Conservation (phyloP, 2,113 vertebrate species). For the Phrynosoma blainvillii region DNA sequence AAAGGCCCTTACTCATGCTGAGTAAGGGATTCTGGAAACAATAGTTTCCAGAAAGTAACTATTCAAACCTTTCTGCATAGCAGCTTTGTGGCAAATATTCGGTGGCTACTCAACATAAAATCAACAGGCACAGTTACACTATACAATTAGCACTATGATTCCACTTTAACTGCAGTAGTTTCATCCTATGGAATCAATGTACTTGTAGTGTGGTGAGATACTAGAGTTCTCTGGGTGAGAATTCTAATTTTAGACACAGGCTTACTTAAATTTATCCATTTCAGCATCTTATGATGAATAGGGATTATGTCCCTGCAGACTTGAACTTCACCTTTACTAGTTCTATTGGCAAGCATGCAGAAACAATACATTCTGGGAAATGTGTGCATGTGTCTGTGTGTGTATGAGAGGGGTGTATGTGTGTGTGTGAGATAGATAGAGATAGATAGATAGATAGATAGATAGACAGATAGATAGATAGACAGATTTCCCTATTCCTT, state of each 20-base stretch:
- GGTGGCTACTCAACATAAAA: not conserved
- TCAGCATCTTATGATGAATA: not conserved
- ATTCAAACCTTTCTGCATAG: too few relatives aligned
- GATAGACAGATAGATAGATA: too few relatives aligned
- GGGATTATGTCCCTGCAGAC: not conserved
- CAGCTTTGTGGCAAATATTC: not conserved
- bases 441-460: too few relatives aligned
- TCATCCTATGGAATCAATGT: not conserved
- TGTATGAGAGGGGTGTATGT: not conserved
- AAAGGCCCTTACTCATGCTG: too few relatives aligned
- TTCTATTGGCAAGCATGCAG: not conserved
- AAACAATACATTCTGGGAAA: conserved; percentile 7
- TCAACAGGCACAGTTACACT: too few relatives aligned
- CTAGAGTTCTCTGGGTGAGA: too few relatives aligned
- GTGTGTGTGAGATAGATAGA: too few relatives aligned
- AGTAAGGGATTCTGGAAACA: too few relatives aligned
- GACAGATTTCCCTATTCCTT: not conserved
- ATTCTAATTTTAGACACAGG: not conserved
- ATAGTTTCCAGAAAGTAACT: too few relatives aligned
- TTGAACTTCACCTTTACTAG: not conserved
- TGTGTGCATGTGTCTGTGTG: not conserved
- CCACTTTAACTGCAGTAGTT: too few relatives aligned
- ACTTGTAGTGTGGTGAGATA: too few relatives aligned
- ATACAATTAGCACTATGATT: too few relatives aligned
- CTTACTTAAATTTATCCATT: not conserved